A percentile compares a stretch with the other conserved stretches of the same genome.
Evolutionary conservation across 1,140 invertebrate genomes (phyloP).

Genomic region (Mercenaria mercenaria): DNA sequence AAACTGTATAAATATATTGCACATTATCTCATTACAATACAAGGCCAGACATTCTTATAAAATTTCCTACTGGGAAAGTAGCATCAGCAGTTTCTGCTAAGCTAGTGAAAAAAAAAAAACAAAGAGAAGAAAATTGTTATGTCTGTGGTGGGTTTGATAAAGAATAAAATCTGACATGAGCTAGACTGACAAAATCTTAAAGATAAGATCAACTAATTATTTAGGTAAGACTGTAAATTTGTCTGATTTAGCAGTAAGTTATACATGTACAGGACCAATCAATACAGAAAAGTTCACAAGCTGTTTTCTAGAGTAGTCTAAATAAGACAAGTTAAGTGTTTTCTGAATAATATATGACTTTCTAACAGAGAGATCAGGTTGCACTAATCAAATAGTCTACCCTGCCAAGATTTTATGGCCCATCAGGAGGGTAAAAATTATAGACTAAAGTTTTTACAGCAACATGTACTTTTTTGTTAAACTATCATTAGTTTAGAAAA

Average conservation of each 20-base stretch:
- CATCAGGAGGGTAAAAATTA: not conserved
- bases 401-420: not conserved
- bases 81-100: not conserved
- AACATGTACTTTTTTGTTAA: not conserved
- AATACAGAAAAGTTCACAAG: too few species aligned
- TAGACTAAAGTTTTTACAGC: not conserved
- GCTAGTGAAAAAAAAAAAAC: too few species aligned
- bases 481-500: not conserved
- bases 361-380: not conserved
- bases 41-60: not conserved
- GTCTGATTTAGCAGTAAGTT: too few species aligned
- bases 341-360: not conserved
- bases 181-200: too few species aligned
- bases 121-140: too few species aligned
- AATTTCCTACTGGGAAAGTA: not conserved
- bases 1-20: conserved; percentile 18
- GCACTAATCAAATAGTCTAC: not conserved
- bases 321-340: too few species aligned
- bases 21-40: not conserved
- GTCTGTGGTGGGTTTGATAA: too few species aligned
- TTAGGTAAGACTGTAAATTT: too few species aligned
- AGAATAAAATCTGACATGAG: too few species aligned
- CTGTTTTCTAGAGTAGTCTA: too few species aligned
- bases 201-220: too few species aligned
- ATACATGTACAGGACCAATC: too few species aligned